Conservation (phyloP, 2,113 vertebrate species). For the Patagioenas fasciata region DNA sequence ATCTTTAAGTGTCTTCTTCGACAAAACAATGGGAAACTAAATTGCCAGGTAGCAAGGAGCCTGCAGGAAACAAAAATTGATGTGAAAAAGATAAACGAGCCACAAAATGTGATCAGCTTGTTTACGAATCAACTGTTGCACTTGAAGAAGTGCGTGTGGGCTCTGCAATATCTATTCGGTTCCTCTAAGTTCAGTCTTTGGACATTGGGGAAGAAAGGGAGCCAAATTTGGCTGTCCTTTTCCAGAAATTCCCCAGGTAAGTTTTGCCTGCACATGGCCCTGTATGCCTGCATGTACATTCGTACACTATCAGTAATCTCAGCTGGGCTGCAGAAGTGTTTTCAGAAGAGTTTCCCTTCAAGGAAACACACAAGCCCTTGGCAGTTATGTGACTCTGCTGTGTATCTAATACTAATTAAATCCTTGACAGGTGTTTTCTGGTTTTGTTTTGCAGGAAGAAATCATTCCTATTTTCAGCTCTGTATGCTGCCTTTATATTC, state of each 20-base stretch:
- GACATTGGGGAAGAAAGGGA: not conserved
- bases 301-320: accelerated
- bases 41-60: not conserved
- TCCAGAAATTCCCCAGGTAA: not conserved
- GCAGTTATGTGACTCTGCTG: not conserved
- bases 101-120: accelerated
- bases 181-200: not conserved
- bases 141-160: not conserved
- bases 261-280: not conserved
- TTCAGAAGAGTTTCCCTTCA: not conserved
- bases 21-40: not conserved
- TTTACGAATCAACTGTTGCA: accelerated
- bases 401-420: not conserved
- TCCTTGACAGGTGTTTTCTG: slow-evolving; percentile 12
- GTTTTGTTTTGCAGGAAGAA: slow-evolving; percentile 90
- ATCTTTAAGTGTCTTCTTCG: not conserved
- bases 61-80: not conserved
- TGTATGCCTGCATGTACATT: not conserved
- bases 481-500: slow-evolving; percentile 96
- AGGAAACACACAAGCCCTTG: not conserved
- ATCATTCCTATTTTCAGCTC: slow-evolving; percentile 94
- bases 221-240: not conserved
- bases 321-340: not conserved
- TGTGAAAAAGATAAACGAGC: not conserved
- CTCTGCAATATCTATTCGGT: not conserved